Evolutionary conservation across 2,888 invertebrate genomes (phyloP).

Genomic region (Eudasyphora cyanicolor): DNA sequence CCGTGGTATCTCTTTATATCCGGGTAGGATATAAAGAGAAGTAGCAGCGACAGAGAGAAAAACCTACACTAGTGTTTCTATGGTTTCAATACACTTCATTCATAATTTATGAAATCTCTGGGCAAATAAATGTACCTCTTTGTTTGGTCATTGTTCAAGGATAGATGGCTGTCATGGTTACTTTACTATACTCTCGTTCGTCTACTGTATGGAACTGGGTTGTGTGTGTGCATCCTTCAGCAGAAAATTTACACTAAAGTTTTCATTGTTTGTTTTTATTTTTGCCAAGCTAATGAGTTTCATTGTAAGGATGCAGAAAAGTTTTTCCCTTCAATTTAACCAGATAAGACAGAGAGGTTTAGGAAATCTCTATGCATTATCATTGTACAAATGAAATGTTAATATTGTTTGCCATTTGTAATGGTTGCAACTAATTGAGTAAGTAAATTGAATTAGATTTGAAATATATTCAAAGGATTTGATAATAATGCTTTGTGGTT

Average conservation of each 20-base stretch:
- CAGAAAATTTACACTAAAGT: neutral
- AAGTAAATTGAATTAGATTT: neutral
- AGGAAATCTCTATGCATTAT: neutral
- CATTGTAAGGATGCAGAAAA: neutral
- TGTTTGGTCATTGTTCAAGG: constrained; percentile 1
- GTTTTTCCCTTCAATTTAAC: neutral
- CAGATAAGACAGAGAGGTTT: too few species aligned
- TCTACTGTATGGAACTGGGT: neutral
- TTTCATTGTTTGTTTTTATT: neutral
- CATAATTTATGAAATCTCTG: constrained; percentile 17
- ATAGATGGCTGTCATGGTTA: neutral
- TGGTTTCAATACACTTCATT: neutral
- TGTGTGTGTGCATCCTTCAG: neutral
- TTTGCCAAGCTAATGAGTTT: neutral
- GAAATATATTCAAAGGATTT: too few species aligned
- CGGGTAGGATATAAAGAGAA: too few species aligned
- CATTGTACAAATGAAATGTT: neutral
- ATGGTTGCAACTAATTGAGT: neutral
- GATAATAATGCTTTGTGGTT: too few species aligned
- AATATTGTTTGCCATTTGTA: neutral
- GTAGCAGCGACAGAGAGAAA: too few species aligned
- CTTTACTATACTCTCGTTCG: neutral
- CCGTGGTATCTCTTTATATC: too few species aligned
- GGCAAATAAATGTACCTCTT: neutral
- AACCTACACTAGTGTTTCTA: too few species aligned